Evolutionary conservation across 2,888 invertebrate genomes (phyloP), one percentile per base, ranked within the genome.

Genomic region (Sinhomidia bicolor): DNA sequence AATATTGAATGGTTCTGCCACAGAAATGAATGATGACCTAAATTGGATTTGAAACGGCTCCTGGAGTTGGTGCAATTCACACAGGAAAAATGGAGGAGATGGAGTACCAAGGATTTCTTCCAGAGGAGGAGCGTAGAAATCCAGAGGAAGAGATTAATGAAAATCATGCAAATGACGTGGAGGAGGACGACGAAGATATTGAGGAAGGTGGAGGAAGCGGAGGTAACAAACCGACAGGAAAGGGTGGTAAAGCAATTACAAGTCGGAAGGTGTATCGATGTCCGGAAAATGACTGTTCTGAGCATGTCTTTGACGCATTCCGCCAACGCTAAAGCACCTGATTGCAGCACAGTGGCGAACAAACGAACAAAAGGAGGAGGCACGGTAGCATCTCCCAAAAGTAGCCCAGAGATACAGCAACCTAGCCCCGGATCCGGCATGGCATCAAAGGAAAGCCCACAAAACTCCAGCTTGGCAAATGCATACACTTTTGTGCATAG

Each of bases 221-320:
- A 83, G 90, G 57, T 36, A 89, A 32, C n/a, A 65, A 81, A 57
- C 76, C 81, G 23, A 85, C 78, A 51, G 91, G 83, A 17, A 85
- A 71, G 7, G 83, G 80, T 17, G 89, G 78, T 10, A 90, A 83
- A 23, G 68, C 85, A 36, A 90, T 89, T 10, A 91, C 89, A 9
- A 91, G 89, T 6, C 81, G 91, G 44, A 91, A 90, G 84, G 98
- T 98, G 79, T 98, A 97, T 94, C 97, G 97, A 94, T 98, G 98
- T 93, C 98, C 98, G 0, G 97, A 97, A 93, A 41, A 76, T 0
- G 90, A 90, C 62, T 98, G 98, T 93, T 95, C 96, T 85, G 91
- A 95, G 96, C 94, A 94, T 96, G 94, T 95, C 94, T 94, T 95
- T 94, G 93, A 91, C 89, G 20, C 89, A 91, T 82, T 88, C 89